Conservation (phyloP, 2,797 vertebrate species). For the Hapalemur alaotrensis region DNA sequence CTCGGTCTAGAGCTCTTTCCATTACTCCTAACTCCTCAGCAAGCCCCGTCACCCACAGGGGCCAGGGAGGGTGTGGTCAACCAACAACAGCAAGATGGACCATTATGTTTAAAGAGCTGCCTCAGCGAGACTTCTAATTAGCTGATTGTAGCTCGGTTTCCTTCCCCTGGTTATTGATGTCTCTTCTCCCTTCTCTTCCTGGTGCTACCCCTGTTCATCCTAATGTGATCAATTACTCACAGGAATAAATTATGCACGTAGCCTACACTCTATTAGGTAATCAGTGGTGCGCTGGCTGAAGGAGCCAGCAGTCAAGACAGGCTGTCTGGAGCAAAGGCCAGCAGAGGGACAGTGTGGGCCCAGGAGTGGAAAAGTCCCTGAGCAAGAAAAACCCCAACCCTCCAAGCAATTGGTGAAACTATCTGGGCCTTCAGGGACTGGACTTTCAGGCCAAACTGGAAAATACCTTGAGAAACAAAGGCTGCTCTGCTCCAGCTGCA, state of each 20-base stretch:
- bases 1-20: not conserved
- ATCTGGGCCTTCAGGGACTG: not conserved
- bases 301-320: slow-evolving; percentile 22
- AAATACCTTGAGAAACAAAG: not conserved
- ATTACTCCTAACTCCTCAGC: not conserved
- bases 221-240: slow-evolving; percentile 60
- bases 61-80: not conserved
- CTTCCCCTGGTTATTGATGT: slow-evolving; percentile 43
- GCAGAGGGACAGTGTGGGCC: not conserved
- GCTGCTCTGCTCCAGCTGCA: not conserved
- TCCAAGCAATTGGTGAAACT: not conserved
- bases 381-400: not conserved
- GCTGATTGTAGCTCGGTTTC: slow-evolving; percentile 1
- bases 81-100: not conserved
- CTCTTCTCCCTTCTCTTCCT: slow-evolving; percentile 26
- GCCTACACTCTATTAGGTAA: slow-evolving; percentile 63
- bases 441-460: slow-evolving; percentile 20
- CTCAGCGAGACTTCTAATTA: slow-evolving; percentile 43
- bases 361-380: not conserved
- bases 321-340: slow-evolving; percentile 37
- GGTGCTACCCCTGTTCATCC: slow-evolving; percentile 22
- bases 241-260: slow-evolving; percentile 62
- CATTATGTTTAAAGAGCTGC: not conserved
- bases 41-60: not conserved
- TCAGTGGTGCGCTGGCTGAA: not conserved